Conservation (phyloP, 2,888 invertebrate genomes). For the Polyommatus iphigenia region DNA sequence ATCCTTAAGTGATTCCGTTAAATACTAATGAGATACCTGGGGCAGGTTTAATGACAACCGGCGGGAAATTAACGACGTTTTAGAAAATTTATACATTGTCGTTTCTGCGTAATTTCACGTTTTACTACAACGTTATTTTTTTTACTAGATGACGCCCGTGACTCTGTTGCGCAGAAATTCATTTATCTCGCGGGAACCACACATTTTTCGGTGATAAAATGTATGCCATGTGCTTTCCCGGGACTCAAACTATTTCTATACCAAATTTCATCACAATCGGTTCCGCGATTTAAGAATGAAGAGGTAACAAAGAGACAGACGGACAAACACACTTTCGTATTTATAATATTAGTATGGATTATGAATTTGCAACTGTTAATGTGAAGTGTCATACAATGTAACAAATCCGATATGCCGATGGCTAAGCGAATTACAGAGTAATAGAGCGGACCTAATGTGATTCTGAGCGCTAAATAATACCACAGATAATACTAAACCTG, state of each 20-base stretch:
- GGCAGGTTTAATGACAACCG: constrained; percentile 11
- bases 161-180: too few relatives aligned
- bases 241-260: too few relatives aligned
- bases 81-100: not conserved
- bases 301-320: too few relatives aligned
- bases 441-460: constrained; percentile 44
- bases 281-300: too few relatives aligned
- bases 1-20: constrained; percentile 24
- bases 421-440: constrained; percentile 35
- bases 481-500: constrained; percentile 31
- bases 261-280: too few relatives aligned
- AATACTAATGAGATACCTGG: constrained; percentile 20
- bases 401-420: constrained; percentile 12
- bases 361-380: not conserved
- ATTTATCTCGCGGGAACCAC: too few relatives aligned
- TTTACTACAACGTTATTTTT: not conserved
- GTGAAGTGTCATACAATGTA: not conserved
- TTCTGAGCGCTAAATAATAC: constrained; percentile 44
- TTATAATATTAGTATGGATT: too few relatives aligned
- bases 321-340: too few relatives aligned
- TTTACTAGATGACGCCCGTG: not conserved
- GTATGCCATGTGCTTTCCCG: too few relatives aligned
- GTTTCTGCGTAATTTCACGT: not conserved
- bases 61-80: not conserved
- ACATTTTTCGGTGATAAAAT: too few relatives aligned